Conservation (phyloP, 92 coral and sea anemone species). For the Porites divaricata region DNA sequence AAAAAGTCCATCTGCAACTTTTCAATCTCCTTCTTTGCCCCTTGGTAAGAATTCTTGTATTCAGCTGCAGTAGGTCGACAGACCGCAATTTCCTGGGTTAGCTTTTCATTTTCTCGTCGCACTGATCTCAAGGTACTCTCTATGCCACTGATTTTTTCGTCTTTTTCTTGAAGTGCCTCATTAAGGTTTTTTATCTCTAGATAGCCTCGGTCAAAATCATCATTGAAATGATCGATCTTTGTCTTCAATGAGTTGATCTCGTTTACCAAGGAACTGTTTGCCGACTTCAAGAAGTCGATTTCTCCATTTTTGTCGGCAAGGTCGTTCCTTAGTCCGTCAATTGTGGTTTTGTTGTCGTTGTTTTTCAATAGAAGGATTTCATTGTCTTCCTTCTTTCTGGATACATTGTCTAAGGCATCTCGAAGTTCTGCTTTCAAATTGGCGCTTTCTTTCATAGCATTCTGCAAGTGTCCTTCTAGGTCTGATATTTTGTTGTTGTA, state of each 20-base stretch:
- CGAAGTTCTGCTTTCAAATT: constrained; percentile 83
- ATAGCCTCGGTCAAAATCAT: constrained; percentile 89
- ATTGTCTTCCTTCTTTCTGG: constrained; percentile 77
- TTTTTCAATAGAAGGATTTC: constrained; percentile 71
- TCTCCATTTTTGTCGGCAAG: constrained; percentile 75
- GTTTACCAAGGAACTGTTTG: constrained; percentile 77
- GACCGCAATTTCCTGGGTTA: constrained; percentile 78
- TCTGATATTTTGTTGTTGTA: constrained; percentile 88
- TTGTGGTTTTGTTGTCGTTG: constrained; percentile 69
- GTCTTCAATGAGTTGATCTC: constrained; percentile 80
- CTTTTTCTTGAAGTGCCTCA: constrained; percentile 76
- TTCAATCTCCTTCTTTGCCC: constrained; percentile 81
- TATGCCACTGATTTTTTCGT: constrained; percentile 71
- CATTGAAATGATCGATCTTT: constrained; percentile 70
- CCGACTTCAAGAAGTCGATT: constrained; percentile 82
- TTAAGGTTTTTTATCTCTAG: constrained; percentile 71
- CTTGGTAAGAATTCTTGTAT: constrained; percentile 68
- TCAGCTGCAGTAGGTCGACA: constrained; percentile 80
- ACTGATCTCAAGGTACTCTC: constrained; percentile 75
- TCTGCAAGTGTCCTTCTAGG: constrained; percentile 83
- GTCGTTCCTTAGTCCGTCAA: constrained; percentile 82
- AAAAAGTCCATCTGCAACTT: constrained; percentile 85
- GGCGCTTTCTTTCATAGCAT: constrained; percentile 82
- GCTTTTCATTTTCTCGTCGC: constrained; percentile 83
- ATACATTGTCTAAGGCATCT: constrained; percentile 79